These are phyloP conservation scores for Plodia interpunctella DNA, from an alignment of 1,140 invertebrate genomes.

Conservation along the genomic window DNA sequence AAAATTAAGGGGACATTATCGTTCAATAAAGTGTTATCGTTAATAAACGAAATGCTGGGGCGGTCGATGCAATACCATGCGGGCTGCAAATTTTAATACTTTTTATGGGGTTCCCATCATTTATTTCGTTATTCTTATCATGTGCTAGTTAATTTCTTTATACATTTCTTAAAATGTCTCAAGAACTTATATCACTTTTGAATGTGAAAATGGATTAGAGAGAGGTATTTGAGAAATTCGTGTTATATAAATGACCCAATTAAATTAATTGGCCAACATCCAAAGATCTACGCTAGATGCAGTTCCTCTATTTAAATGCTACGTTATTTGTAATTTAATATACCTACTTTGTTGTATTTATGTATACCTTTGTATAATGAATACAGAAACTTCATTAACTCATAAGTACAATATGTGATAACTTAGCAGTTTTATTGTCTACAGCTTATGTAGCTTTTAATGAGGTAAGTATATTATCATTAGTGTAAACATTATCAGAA, in stretches of 20 bases:
- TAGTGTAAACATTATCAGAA: slow-evolving; percentile 10
- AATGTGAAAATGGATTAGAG: neutral
- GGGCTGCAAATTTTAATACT: slow-evolving; percentile 18
- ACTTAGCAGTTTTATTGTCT: neutral
- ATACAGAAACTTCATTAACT: neutral
- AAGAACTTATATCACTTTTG: neutral
- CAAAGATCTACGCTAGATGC: slow-evolving; percentile 32
- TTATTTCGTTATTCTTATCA: neutral
- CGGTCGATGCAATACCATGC: slow-evolving; percentile 26
- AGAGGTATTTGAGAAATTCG: slow-evolving; percentile 35
- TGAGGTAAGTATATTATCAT: neutral
- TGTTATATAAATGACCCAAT: slow-evolving; percentile 52
- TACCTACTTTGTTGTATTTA: slow-evolving; percentile 11
- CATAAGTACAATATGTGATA: neutral
- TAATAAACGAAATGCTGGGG: slow-evolving; percentile 26
- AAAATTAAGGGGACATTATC: slow-evolving; percentile 28
- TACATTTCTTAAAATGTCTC: neutral
- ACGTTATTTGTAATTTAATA: slow-evolving; percentile 15
- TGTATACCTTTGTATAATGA: neutral
- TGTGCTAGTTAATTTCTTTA: neutral
- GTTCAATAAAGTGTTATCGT: slow-evolving; percentile 18
- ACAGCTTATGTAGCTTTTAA: slow-evolving; percentile 13
- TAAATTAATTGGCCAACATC: slow-evolving; percentile 47
- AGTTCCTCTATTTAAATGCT: slow-evolving; percentile 41
- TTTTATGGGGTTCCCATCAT: neutral